A percentile compares a stretch with the other conserved stretches of the same genome.
phyloP scores from a whole-genome alignment of 1,140 invertebrate genomes.

The Nephila pilipes region DNA sequence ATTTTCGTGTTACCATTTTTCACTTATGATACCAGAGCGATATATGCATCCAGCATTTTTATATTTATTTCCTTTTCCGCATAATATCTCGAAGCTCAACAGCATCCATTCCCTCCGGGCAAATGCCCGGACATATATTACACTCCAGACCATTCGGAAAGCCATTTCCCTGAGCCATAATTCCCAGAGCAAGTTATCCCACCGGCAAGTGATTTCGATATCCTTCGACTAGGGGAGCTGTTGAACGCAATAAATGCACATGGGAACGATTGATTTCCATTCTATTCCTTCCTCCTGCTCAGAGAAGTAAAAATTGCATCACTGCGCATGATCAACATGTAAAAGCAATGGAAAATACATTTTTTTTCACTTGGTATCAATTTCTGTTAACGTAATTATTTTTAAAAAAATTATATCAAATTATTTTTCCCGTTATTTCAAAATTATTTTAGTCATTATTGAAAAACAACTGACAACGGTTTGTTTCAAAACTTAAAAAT shows the following conservation, averaged over 20 bases:
- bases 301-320: neutral
- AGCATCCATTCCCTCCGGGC: neutral
- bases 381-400: too few relatives aligned
- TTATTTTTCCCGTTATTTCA: too few relatives aligned
- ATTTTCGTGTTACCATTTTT: too few relatives aligned
- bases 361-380: too few relatives aligned
- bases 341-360: too few relatives aligned
- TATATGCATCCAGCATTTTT: too few relatives aligned
- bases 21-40: too few relatives aligned
- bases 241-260: neutral
- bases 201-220: slow-evolving; percentile 17
- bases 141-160: slow-evolving; percentile 27
- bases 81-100: neutral
- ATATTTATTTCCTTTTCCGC: neutral
- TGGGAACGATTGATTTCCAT: neutral
- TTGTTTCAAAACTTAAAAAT: too few relatives aligned
- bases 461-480: too few relatives aligned
- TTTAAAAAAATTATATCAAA: too few relatives aligned
- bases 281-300: neutral
- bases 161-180: slow-evolving; percentile 10
- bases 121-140: slow-evolving; percentile 10
- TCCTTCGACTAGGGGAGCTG: neutral
- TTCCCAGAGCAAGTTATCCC: neutral
- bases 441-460: too few relatives aligned
- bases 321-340: too few relatives aligned